A percentile compares a stretch with the other conserved stretches of the same genome.
These are phyloP conservation scores for Terrapene triunguis DNA, from an alignment of 2,113 vertebrate genomes.

Conservation along the genomic window DNA sequence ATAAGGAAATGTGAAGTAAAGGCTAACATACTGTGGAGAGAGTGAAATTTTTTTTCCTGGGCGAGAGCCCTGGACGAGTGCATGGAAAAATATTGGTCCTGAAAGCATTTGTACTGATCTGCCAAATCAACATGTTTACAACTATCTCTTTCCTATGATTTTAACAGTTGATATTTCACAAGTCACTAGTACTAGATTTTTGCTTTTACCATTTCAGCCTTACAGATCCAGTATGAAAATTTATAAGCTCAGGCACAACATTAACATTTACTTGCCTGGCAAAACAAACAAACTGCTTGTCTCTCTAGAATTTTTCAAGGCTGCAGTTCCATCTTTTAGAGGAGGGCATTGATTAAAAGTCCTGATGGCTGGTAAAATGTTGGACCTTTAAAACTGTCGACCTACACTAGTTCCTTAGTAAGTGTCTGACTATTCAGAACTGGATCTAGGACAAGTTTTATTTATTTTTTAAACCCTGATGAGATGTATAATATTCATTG, in stretches of 20 bases:
- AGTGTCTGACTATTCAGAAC: background rate
- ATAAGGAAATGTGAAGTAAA: background rate
- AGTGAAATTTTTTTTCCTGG: background rate
- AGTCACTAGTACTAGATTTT: background rate
- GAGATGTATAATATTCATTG: background rate
- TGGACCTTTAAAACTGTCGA: background rate
- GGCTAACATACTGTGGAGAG: background rate
- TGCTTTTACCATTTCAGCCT: background rate
- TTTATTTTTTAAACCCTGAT: background rate
- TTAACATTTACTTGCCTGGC: background rate
- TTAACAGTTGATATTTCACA: background rate
- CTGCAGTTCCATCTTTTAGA: background rate
- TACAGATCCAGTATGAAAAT: background rate
- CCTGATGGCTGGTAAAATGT: background rate
- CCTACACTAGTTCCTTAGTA: background rate
- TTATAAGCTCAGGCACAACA: background rate
- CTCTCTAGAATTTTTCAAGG: background rate
- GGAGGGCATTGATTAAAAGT: background rate
- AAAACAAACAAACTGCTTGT: background rate
- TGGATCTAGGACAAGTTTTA: fast-evolving
- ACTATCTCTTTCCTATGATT: background rate
- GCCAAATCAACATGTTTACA: background rate
- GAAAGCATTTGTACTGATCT: background rate
- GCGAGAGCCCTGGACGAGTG: background rate
- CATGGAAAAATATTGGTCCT: background rate